Evolutionary conservation across 1,140 invertebrate species (phyloP), one percentile per base, ranked within the genome.

Genomic region (Lutraria rhynchaena): DNA sequence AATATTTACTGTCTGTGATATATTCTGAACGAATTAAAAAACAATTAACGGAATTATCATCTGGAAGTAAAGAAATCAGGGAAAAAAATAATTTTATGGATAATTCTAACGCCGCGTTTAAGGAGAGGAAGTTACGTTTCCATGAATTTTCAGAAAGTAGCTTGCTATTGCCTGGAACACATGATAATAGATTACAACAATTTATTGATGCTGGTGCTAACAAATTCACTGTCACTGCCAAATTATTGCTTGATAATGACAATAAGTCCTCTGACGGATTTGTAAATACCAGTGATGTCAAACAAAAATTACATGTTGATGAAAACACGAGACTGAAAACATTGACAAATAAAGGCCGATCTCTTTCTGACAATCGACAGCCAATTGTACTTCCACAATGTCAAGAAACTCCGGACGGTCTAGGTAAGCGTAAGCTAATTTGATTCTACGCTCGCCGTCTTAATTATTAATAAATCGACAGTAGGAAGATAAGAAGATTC

Each of bases 1-100:
- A 75, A 44, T 35, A 60, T 17, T 22, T 61, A 33, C n/a, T 31
- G 19, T 35, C 73, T 9, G 19, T 29, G 37, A 41, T 46, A 41
- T 75, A 75, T 22, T 33, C 58, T 22, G 58, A 44, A 29, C 27
- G 58, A n/a, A 75, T 75, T 27, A 63, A 46, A 51, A 37, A 61
- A 5, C 33, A 58, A 19, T 27, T 73, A 1, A 17, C n/a, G 3
- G 22, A 70, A 33, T 15, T 49, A 17, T 46, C 44, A 3, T 29
- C 19, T 31, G 22, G 5, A 31, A 15, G 31, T 1, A 67, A 33
- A 15, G 24, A 49, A 27, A 27, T 37, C 13, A 63, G n/a, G 9
- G 27, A 2, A 29, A 35, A 19, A 46, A 41, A 7, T 41, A 65
- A 7, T 22, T 15, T 49, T 29, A 29, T 37, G 9, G 63, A 31